phyloP scores from a whole-genome alignment of 2,113 vertebrate genomes.

The Riparia riparia region DNA sequence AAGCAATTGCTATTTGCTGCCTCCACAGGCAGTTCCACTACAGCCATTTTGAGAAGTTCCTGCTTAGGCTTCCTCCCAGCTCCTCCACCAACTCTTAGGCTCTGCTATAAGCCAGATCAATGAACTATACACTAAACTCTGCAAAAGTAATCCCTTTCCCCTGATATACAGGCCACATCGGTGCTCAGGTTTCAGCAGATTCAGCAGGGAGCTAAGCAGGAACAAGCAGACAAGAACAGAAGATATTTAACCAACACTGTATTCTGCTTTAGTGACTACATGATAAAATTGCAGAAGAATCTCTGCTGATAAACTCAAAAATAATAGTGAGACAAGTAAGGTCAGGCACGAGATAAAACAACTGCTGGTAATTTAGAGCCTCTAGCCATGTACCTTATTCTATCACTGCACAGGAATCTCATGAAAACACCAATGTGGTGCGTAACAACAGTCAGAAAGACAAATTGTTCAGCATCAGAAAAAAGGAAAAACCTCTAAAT shows the following conservation, averaged over 20 bases:
- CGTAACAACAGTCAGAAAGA: background rate
- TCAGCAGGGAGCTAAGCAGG: background rate
- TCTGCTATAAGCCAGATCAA: background rate
- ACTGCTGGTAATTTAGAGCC: background rate
- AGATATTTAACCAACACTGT: background rate
- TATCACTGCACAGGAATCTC: background rate
- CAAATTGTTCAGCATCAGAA: background rate
- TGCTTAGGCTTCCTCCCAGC: background rate
- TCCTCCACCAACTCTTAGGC: background rate
- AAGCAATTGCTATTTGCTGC: background rate
- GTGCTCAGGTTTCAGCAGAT: background rate
- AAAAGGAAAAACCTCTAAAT: background rate
- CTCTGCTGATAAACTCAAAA: constrained; percentile 11
- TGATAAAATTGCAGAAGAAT: background rate
- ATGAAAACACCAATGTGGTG: background rate
- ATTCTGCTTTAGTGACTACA: background rate
- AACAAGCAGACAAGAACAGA: background rate
- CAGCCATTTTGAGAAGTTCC: background rate
- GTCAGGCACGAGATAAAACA: background rate
- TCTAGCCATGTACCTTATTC: background rate
- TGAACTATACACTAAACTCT: background rate
- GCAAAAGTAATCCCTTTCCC: background rate
- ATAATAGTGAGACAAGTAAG: background rate
- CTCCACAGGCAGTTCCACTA: background rate
- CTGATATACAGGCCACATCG: background rate